phyloP scores from a whole-genome alignment of 2,888 invertebrate genomes.

The Tetragonula carbonaria region DNA sequence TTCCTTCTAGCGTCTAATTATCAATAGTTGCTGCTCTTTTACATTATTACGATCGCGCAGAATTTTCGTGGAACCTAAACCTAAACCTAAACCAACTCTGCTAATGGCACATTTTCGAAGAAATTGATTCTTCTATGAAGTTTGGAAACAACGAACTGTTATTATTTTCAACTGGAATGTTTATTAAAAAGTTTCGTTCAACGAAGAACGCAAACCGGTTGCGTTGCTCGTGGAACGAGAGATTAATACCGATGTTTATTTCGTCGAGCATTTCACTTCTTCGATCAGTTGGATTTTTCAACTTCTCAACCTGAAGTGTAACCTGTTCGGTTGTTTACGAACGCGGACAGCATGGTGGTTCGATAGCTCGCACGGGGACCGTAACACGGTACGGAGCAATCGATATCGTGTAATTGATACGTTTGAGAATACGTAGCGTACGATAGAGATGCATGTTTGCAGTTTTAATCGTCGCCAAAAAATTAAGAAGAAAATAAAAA shows the following conservation, averaged over 20 bases:
- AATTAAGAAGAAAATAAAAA: background rate
- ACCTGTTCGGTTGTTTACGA: constrained; percentile 9
- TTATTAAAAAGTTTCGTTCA: too few relatives aligned
- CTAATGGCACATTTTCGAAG: too few relatives aligned
- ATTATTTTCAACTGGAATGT: background rate
- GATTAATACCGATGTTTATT: too few relatives aligned
- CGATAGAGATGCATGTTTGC: background rate
- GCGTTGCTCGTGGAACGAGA: too few relatives aligned
- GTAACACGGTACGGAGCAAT: constrained; percentile 42
- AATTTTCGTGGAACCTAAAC: background rate
- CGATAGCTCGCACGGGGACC: constrained; percentile 6
- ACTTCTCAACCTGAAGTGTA: background rate
- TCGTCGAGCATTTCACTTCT: background rate
- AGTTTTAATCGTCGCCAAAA: background rate
- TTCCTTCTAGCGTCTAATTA: too few relatives aligned
- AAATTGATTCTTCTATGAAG: background rate
- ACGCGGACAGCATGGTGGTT: constrained; percentile 1
- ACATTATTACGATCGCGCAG: background rate
- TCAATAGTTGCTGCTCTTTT: too few relatives aligned
- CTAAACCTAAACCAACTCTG: too few relatives aligned
- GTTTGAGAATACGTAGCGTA: constrained; percentile 9
- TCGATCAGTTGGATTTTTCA: background rate
- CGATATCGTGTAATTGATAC: constrained; percentile 46
- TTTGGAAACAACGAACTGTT: background rate
- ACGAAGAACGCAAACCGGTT: too few relatives aligned